phyloP scores from a whole-genome alignment of 1,140 invertebrate species.

The Episyrphus balteatus region DNA sequence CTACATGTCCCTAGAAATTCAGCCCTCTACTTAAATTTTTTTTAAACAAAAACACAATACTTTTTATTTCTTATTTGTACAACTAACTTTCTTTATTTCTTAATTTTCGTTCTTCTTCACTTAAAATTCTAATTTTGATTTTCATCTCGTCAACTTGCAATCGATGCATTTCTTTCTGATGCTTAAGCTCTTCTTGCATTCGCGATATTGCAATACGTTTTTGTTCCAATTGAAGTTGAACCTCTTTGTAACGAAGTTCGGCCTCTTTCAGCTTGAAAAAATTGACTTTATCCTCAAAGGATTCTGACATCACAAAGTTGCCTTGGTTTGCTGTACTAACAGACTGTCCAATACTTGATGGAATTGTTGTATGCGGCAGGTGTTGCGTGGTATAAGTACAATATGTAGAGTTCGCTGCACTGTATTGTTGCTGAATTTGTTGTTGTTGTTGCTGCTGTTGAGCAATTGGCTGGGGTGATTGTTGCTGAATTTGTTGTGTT shows the following conservation, averaged over 20 bases:
- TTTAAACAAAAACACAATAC: background rate
- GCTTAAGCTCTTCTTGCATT: constrained; percentile 30
- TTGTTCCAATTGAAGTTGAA: constrained; percentile 24
- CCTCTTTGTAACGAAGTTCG: constrained; percentile 30
- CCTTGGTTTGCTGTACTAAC: constrained; percentile 13
- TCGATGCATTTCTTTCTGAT: constrained; percentile 29
- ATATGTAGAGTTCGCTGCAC: no score
- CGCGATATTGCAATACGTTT: constrained; percentile 30
- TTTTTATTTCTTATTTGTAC: background rate
- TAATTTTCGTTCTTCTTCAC: constrained; percentile 23
- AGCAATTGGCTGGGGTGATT: constrained; percentile 11
- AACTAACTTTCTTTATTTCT: no score
- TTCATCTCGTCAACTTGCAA: constrained; percentile 30
- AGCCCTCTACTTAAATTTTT: no score
- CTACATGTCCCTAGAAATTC: no score
- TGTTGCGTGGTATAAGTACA: constrained; percentile 9
- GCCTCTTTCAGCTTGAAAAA: constrained; percentile 31
- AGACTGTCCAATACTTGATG: constrained; percentile 3
- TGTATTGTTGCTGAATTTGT: constrained; percentile 16
- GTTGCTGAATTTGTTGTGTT: constrained; percentile 30
- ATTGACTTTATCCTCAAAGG: constrained; percentile 31
- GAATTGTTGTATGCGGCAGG: constrained; percentile 6
- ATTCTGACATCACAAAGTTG: constrained; percentile 17
- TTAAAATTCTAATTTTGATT: constrained; percentile 34
- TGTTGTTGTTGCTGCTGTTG: constrained; percentile 21